Evolutionary conservation across 35 echinoderm and acorn worm species (phyloP).

Genomic region (Strongylocentrotus purpuratus): DNA sequence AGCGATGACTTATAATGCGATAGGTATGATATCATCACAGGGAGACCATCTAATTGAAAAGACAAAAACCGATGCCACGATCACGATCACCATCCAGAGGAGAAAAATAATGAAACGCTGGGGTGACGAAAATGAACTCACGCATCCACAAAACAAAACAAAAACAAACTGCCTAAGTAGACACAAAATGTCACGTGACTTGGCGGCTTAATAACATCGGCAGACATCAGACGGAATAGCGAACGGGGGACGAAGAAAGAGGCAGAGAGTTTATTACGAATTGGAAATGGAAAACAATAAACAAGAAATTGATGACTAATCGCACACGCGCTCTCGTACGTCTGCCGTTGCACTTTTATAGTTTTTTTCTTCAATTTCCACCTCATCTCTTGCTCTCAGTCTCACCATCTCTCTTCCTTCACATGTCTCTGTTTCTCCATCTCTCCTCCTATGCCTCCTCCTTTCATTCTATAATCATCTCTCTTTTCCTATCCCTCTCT

Average conservation of each 20-base stretch:
- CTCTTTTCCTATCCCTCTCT: not conserved
- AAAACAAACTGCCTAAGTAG: slow-evolving; percentile 11
- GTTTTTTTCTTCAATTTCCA: not conserved
- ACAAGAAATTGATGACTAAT: slow-evolving; percentile 46
- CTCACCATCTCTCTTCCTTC: not conserved
- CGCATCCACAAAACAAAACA: not conserved
- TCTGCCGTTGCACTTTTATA: slow-evolving; percentile 16
- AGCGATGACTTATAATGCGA: not conserved
- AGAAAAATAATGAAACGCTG: not conserved
- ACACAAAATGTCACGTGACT: slow-evolving; percentile 22
- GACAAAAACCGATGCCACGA: not conserved
- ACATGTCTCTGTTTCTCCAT: not conserved
- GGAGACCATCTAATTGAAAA: not conserved
- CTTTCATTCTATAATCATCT: not conserved
- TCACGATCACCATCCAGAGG: not conserved
- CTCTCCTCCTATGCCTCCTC: not conserved
- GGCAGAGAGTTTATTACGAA: slow-evolving; percentile 21
- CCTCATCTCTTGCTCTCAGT: too few relatives aligned
- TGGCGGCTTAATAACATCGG: slow-evolving; percentile 36
- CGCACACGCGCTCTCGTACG: slow-evolving; percentile 6
- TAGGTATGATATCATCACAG: not conserved
- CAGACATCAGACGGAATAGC: slow-evolving; percentile 20
- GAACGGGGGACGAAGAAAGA: slow-evolving; percentile 13
- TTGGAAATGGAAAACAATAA: slow-evolving; percentile 45
- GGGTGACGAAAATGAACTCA: slow-evolving; percentile 16